phyloP scores from a whole-genome alignment of 2,113 vertebrate genomes.

The Podarcis muralis region DNA sequence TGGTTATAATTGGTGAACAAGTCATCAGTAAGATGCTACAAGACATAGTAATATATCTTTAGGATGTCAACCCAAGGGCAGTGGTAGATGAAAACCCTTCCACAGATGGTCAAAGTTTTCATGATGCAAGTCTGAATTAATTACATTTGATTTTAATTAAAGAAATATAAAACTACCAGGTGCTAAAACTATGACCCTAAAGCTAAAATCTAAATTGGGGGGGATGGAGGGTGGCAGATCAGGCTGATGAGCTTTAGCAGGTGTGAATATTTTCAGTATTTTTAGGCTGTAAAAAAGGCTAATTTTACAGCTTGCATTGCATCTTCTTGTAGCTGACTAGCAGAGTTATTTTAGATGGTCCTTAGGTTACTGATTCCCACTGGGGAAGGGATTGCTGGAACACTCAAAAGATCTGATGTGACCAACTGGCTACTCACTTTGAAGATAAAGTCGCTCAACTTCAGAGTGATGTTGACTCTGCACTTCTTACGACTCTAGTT shows the following conservation, averaged over 20 bases:
- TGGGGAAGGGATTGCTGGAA: too few species aligned
- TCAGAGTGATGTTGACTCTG: too few species aligned
- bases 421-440: too few species aligned
- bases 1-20: constrained; percentile 5
- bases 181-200: constrained; percentile 20
- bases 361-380: too few species aligned
- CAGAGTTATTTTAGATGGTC: too few species aligned
- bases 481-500: too few species aligned
- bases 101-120: constrained; percentile 17
- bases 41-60: not conserved
- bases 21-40: not conserved
- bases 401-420: too few species aligned
- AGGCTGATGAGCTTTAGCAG: constrained; percentile 9
- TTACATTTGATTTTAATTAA: constrained; percentile 33
- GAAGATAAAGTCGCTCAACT: too few species aligned
- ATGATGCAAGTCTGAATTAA: not conserved
- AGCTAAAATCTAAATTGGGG: not conserved
- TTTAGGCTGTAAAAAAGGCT: too few species aligned
- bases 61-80: constrained; percentile 15
- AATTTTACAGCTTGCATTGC: too few species aligned
- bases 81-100: not conserved
- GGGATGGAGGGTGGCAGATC: not conserved
- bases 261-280: not conserved
- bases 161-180: constrained; percentile 15
- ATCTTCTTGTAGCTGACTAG: too few species aligned